Percentiles rank a stretch among this genome's conserved stretches.
Evolutionary conservation across 2,113 vertebrate species (phyloP).

Genomic region (Thunnus maccoyii): DNA sequence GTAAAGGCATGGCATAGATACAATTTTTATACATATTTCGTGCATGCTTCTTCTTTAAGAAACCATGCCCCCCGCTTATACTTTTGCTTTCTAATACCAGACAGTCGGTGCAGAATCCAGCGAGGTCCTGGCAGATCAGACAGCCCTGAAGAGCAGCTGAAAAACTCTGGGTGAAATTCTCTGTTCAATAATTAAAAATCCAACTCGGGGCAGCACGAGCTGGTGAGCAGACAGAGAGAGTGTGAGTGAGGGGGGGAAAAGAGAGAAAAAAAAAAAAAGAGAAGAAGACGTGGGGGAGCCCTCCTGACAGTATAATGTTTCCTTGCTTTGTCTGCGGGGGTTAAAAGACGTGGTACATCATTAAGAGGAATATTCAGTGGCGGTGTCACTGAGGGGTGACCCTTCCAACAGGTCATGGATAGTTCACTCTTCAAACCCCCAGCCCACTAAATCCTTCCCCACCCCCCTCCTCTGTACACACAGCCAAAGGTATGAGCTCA

Average conservation of each 20-base stretch:
- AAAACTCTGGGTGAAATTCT: slow-evolving; percentile 62
- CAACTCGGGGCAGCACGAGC: slow-evolving; percentile 55
- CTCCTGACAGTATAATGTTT: slow-evolving; percentile 71
- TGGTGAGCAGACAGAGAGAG: slow-evolving; percentile 41
- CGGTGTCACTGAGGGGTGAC: slow-evolving; percentile 70
- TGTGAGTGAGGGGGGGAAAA: slow-evolving; percentile 17
- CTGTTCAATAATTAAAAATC: slow-evolving; percentile 77
- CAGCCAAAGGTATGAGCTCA: slow-evolving; percentile 42
- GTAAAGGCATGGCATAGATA: neutral
- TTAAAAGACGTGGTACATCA: slow-evolving; percentile 78
- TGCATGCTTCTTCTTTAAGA: neutral
- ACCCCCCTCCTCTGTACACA: slow-evolving; percentile 11
- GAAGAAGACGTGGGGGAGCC: slow-evolving; percentile 42
- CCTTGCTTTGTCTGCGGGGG: slow-evolving; percentile 70
- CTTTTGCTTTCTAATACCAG: slow-evolving; percentile 20
- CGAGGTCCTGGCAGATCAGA: slow-evolving; percentile 42
- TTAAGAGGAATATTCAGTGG: slow-evolving; percentile 77
- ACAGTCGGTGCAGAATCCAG: neutral
- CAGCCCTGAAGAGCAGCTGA: slow-evolving; percentile 41
- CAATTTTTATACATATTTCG: slow-evolving; percentile 1
- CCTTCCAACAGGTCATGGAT: slow-evolving; percentile 75
- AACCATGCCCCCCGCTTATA: neutral
- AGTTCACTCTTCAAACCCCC: slow-evolving; percentile 74
- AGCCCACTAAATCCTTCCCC: slow-evolving; percentile 40
- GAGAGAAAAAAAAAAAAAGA: neutral